phyloP scores from a whole-genome alignment of 2,113 vertebrate species.

The Eclectus roratus region DNA sequence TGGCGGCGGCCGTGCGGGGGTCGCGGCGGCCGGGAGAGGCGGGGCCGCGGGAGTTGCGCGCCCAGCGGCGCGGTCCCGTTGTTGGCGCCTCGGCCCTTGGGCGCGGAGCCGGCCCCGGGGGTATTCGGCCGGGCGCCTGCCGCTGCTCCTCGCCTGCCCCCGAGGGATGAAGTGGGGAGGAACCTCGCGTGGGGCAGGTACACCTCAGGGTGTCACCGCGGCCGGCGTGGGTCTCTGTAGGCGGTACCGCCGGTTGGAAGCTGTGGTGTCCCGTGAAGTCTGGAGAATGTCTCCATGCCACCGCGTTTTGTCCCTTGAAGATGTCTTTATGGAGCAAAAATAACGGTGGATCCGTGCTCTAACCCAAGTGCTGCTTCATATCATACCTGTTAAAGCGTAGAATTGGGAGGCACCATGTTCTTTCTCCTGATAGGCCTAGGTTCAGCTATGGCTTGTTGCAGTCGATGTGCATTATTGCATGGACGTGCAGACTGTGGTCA shows the following conservation, averaged over 20 bases:
- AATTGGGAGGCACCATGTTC: accelerated
- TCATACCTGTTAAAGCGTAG: accelerated
- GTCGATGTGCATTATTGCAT: accelerated
- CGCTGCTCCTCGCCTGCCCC: neutral
- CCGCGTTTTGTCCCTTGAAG: accelerated
- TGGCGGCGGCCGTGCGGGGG: too few relatives aligned
- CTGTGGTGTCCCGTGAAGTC: accelerated
- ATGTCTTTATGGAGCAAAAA: accelerated
- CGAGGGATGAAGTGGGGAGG: too few relatives aligned
- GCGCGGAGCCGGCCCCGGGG: accelerated
- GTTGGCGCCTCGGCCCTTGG: neutral
- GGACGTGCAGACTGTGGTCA: accelerated
- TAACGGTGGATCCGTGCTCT: accelerated
- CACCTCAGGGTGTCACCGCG: accelerated
- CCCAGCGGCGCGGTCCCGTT: neutral
- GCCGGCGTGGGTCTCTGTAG: neutral
- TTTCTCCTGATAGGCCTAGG: too few relatives aligned
- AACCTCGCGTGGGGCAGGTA: accelerated
- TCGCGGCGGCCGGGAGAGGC: neutral
- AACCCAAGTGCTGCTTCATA: accelerated
- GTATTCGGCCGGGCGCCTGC: too few relatives aligned
- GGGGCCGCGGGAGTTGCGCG: too few relatives aligned
- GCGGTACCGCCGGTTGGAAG: too few relatives aligned
- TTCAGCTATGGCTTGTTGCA: neutral
- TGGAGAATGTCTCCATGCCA: accelerated